These are phyloP conservation scores for Caenorhabditis briggsae DNA, from an alignment of 1,140 invertebrate genomes.

Conservation along the genomic window DNA sequence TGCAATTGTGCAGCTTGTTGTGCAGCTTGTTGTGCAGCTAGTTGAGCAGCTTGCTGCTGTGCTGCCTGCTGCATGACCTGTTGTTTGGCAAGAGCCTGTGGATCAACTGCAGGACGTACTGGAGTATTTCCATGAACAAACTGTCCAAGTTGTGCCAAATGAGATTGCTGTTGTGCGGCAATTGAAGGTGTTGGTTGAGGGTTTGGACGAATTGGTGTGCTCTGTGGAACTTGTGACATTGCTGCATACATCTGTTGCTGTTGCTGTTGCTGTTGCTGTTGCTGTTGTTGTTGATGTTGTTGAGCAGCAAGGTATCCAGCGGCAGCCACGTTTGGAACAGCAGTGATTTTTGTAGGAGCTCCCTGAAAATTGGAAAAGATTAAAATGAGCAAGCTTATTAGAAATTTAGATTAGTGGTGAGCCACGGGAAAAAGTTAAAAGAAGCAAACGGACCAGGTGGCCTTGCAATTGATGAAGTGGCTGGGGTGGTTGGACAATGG, in stretches of 20 bases:
- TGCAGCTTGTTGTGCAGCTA: not conserved
- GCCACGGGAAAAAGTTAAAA: not conserved
- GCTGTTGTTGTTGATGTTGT: not conserved
- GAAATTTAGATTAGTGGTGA: too few relatives aligned
- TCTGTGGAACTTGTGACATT: not conserved
- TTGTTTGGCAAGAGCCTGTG: not conserved
- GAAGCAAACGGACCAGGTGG: conserved; percentile 25
- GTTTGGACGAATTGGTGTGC: too few relatives aligned
- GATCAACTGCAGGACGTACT: not conserved
- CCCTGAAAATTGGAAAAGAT: conserved; percentile 7
- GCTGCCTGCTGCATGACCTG: too few relatives aligned
- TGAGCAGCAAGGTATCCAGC: not conserved
- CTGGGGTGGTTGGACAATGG: conserved; percentile 42
- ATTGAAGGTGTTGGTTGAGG: not conserved
- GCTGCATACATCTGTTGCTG: too few relatives aligned
- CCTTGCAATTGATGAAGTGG: conserved; percentile 38
- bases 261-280: too few relatives aligned
- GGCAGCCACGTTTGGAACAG: conserved; percentile 21
- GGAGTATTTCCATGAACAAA: conserved; percentile 25
- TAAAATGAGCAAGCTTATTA: conserved; percentile 2
- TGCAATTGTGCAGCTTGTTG: not conserved
- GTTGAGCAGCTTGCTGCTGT: not conserved
- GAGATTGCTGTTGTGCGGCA: not conserved
- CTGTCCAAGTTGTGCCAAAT: conserved; percentile 35
- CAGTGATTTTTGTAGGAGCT: conserved; percentile 34